These are phyloP conservation scores for Spea hammondii DNA, from an alignment of 2,797 vertebrate species.

Conservation along the genomic window DNA sequence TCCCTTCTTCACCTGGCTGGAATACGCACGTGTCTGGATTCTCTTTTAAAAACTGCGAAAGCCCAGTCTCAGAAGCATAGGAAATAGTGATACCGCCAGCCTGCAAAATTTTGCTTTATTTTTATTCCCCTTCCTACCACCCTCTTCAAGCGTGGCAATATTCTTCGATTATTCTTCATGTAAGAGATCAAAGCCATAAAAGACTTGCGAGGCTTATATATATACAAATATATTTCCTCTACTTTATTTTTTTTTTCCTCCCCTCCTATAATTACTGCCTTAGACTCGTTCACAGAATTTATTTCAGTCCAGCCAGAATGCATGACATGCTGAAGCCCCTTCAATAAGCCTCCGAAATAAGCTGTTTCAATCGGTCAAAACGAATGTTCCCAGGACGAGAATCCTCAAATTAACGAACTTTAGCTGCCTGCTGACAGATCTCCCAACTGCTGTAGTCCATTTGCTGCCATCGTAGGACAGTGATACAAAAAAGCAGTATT, in stretches of 20 bases:
- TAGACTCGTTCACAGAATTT: constrained; percentile 35
- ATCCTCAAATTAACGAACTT: constrained; percentile 14
- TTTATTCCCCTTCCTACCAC: constrained; percentile 57
- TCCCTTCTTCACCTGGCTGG: constrained; percentile 96
- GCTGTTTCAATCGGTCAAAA: constrained; percentile 13
- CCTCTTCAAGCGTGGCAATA: constrained; percentile 75
- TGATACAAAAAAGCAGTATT: constrained; percentile 43
- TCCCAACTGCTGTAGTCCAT: constrained; percentile 20
- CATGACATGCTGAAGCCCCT: constrained; percentile 58
- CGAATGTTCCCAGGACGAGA: background rate
- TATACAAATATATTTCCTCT: constrained; percentile 35
- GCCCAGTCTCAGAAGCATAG: constrained; percentile 84
- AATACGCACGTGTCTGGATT: constrained; percentile 85
- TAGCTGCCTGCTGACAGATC: constrained; percentile 25
- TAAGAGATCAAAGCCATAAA: constrained; percentile 99
- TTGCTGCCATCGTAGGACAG: constrained; percentile 12
- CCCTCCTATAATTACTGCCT: constrained; percentile 56
- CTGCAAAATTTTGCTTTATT: constrained; percentile 66
- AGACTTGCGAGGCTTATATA: constrained; percentile 70
- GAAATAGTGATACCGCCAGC: constrained; percentile 70
- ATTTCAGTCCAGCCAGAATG: constrained; percentile 49
- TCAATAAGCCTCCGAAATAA: constrained; percentile 30
- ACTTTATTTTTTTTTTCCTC: constrained; percentile 56
- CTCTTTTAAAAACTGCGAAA: constrained; percentile 90
- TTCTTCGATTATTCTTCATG: constrained; percentile 79